Base-by-base conservation (phyloP, 37 sponge, comb jelly and placozoan species). In the Mnemiopsis leidyi region DNA sequence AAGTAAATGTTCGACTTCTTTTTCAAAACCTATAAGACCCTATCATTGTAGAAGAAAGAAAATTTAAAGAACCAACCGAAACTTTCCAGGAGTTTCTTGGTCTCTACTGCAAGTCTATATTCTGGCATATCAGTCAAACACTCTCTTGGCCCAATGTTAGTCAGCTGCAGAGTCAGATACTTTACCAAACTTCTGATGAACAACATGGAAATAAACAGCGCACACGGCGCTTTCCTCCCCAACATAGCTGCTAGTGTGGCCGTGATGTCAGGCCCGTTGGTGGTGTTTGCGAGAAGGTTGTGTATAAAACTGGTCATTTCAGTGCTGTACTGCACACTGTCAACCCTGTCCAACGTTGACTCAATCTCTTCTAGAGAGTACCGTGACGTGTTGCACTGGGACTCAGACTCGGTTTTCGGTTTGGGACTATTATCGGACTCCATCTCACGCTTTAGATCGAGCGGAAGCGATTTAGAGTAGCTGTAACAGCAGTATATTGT, bases 101-200 rank as follows among this genome's bases (percentile, higher is more conserved):
- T 85, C 61, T 85, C 90, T 2, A 40, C 90, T 39, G 61, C 36
- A 0, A 85, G 61, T 40, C 61, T 85, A 40, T n/a, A 40, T 21
- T 85, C 90, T 28, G 90, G 90, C n/a, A 85, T 23, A 25, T 85
- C 90, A 23, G 32, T n/a, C 61, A 85, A 25, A 85, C 90, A 85
- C 90, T 85, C 90, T 29, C 90, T 38, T 1, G 90, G 90, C 23
- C 90, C 90, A 18, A 85, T 40, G 23, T 85, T 85, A 40, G 90
- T 85, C 40, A 85, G 61, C 61, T 85, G 90, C 1, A 85, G 16
- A 36, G 90, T 25, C 40, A 85, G 90, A 38, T 85, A 85, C 90
- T 40, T 38, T 0, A 33, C 90, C 48, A 85, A 26, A 85, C 90
- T 85, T 28, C 90, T 3, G 29, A 85, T 37, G 16, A 40, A 39